Evolutionary conservation across 2,888 invertebrate species (phyloP), one percentile per base, ranked within the genome.

Genomic region (Coelinius sp.): DNA sequence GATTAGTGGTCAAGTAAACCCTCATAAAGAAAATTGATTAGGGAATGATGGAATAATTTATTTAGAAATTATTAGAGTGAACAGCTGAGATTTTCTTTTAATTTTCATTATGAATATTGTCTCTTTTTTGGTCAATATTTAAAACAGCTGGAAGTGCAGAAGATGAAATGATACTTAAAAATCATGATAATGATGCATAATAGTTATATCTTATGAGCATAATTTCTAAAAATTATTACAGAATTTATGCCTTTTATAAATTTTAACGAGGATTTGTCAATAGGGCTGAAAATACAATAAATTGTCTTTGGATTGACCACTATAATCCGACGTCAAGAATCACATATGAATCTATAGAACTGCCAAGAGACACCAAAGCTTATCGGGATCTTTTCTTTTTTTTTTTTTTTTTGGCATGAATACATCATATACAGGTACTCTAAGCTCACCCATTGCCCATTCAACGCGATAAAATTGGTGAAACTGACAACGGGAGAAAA

Each of bases 381-480:
- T 74, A 74, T 70, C 67, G 67, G 56, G 65, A 56, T 65, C 38
- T 38, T 24, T 56, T 59, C 31, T 35, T 14, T 56, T 27, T 31
- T 31, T n/a, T 56, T 31, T 12, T 59, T 31, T 59, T n/a, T n/a
- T n/a, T n/a, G n/a, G n/a, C n/a, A n/a, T n/a, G n/a, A n/a, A n/a
- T 31, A 31, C 31, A 31, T 31, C 5, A 46, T 65, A n/a, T 25
- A 49, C 27, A 17, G n/a, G 8, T 31, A 31, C 24, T 64, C 14
- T 64, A 12, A 24, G 22, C 38, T n/a, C 63, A 66, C 17, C 31
- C 17, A 35, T 52, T 53, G 38, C 12, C 53, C 31, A 46, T 49
- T 31, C 14, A 49, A 3, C 7, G 24, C 31, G 52, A 31, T 59
- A 59, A 14, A 31, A 17, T 17, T 12, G 20, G 49, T 20, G 10